phyloP scores from a whole-genome alignment of 2,113 vertebrate genomes.

The Urocolius indicus region DNA sequence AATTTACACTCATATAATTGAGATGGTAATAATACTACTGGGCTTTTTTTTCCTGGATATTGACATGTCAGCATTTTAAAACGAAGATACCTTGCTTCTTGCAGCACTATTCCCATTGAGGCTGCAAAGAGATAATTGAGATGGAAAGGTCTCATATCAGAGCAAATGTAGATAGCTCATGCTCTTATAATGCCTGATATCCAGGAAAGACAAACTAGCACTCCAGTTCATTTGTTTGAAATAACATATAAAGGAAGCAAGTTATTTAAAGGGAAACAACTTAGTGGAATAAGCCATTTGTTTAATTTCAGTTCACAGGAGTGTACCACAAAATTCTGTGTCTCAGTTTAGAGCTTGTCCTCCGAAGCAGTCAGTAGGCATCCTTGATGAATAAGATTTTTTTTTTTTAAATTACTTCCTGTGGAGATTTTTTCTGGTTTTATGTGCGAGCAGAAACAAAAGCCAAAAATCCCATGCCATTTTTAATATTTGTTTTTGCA shows the following conservation, averaged over 20 bases:
- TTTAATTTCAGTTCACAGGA: background rate
- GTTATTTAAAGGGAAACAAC: background rate
- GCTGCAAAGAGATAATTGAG: background rate
- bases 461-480: background rate
- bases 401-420: background rate
- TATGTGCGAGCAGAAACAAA: background rate
- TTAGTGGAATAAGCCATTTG: background rate
- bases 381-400: background rate
- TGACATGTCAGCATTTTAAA: background rate
- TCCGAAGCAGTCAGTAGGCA: background rate
- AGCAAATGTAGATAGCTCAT: background rate
- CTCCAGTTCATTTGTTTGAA: background rate
- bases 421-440: background rate
- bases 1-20: background rate
- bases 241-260: background rate
- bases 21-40: background rate
- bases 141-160: background rate
- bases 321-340: background rate
- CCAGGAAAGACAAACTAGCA: background rate
- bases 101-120: background rate
- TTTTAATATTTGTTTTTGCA: conserved; percentile 7
- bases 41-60: background rate
- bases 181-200: background rate
- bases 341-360: background rate
- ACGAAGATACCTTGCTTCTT: background rate